A percentile compares a stretch with the other conserved stretches of the same genome.
Conservation (phyloP, 1,140 invertebrate genomes). For the Bombus confusus region DNA sequence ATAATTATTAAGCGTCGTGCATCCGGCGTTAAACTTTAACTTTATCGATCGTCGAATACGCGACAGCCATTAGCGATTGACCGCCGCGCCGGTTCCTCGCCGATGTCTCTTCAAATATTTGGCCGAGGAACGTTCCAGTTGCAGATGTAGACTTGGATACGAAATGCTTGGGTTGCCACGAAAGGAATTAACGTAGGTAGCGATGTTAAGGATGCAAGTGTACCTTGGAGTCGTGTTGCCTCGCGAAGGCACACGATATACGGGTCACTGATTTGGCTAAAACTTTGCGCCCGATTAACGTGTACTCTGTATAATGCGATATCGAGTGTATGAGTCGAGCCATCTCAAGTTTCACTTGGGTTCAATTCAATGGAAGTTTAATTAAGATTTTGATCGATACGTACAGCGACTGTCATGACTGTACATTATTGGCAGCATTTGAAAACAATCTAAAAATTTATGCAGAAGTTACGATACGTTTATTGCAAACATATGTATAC, state of each 20-base stretch:
- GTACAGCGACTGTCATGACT: neutral
- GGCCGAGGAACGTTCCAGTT: neutral
- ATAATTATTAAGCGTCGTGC: conserved; percentile 32
- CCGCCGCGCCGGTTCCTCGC: too few relatives aligned
- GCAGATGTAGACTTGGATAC: neutral
- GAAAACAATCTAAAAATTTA: too few relatives aligned
- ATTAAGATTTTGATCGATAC: neutral
- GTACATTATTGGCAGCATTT: too few relatives aligned
- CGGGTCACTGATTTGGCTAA: neutral
- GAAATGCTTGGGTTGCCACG: neutral
- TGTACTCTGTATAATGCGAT: neutral
- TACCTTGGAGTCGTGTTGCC: neutral
- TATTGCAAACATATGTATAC: too few relatives aligned
- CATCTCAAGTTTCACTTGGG: neutral
- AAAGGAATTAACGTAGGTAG: conserved; percentile 2
- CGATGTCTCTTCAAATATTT: conserved; percentile 13
- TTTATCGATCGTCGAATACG: conserved; percentile 22
- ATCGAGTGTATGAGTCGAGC: neutral
- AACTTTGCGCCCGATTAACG: conserved; percentile 11
- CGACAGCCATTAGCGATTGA: conserved; percentile 22
- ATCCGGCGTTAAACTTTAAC: conserved; percentile 17
- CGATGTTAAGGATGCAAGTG: neutral
- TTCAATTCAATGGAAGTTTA: neutral
- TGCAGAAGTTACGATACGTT: too few relatives aligned
- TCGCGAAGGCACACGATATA: neutral